Conservation (phyloP, 2,113 vertebrate species). For the Cyprinus carpio region DNA sequence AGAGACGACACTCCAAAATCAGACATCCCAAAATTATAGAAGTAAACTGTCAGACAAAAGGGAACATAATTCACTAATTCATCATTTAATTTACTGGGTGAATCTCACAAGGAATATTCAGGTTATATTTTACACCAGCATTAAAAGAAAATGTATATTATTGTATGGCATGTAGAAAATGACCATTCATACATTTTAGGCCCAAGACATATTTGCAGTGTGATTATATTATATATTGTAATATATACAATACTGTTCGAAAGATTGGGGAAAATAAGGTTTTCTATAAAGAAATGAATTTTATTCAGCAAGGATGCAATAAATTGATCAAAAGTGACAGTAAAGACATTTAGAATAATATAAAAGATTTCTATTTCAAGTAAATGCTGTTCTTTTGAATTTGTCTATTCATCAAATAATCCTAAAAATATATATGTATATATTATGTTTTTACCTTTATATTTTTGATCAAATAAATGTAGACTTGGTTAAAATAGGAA, state of each 20-base stretch:
- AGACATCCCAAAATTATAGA: slow-evolving; percentile 83
- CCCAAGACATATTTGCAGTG: neutral
- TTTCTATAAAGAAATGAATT: neutral
- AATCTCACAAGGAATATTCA: neutral
- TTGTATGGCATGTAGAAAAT: neutral
- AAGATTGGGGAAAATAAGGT: neutral
- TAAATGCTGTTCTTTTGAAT: neutral
- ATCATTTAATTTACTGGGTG: neutral
- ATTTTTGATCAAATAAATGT: too few species aligned
- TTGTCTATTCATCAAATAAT: too few species aligned
- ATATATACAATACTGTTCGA: neutral
- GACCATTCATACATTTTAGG: neutral
- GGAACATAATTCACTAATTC: neutral
- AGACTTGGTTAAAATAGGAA: too few species aligned
- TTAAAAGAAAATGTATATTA: neutral
- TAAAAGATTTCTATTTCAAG: neutral
- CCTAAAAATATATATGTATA: too few species aligned
- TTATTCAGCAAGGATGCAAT: neutral
- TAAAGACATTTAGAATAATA: neutral
- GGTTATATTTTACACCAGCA: neutral
- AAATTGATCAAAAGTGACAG: neutral
- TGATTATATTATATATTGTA: neutral
- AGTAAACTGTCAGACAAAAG: slow-evolving; percentile 73
- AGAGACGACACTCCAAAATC: slow-evolving; percentile 78
- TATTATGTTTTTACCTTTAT: too few species aligned